Conservation (phyloP, 1,140 invertebrate species). For the Bombus cullumanus region DNA sequence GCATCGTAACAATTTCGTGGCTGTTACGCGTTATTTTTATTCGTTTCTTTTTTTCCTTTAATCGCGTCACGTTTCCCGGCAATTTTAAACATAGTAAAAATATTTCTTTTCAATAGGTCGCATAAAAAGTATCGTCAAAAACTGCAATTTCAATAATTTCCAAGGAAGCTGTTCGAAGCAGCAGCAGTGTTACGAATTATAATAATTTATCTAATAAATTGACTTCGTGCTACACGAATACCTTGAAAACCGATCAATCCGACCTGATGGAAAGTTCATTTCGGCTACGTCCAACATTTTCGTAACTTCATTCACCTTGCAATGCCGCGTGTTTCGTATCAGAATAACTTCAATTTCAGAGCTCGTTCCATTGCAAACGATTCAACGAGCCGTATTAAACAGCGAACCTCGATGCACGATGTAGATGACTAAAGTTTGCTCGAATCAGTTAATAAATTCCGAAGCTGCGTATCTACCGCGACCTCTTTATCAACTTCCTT, state of each 20-base stretch:
- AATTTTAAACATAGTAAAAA: neutral
- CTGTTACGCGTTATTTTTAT: neutral
- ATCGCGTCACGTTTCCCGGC: neutral
- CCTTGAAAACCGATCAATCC: neutral
- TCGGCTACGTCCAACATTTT: neutral
- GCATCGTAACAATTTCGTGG: neutral
- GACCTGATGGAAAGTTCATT: neutral
- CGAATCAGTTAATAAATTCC: constrained; percentile 1
- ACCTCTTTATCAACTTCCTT: neutral
- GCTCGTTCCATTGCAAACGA: neutral
- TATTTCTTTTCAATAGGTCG: too few species aligned
- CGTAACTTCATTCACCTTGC: constrained; percentile 1
- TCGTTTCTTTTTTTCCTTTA: neutral
- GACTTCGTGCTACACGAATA: neutral
- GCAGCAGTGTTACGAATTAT: neutral
- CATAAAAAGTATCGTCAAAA: neutral
- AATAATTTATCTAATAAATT: neutral
- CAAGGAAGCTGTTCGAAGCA: neutral
- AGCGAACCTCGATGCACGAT: neutral
- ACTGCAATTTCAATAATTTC: neutral
- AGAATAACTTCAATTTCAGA: neutral
- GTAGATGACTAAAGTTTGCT: constrained; percentile 19
- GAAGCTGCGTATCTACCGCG: neutral
- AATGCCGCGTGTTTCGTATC: neutral
- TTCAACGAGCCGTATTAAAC: constrained; percentile 16